A percentile compares a stretch with the other conserved stretches of the same genome.
Conservation (phyloP, 2,888 invertebrate species). For the Sarcophaga carnaria region DNA sequence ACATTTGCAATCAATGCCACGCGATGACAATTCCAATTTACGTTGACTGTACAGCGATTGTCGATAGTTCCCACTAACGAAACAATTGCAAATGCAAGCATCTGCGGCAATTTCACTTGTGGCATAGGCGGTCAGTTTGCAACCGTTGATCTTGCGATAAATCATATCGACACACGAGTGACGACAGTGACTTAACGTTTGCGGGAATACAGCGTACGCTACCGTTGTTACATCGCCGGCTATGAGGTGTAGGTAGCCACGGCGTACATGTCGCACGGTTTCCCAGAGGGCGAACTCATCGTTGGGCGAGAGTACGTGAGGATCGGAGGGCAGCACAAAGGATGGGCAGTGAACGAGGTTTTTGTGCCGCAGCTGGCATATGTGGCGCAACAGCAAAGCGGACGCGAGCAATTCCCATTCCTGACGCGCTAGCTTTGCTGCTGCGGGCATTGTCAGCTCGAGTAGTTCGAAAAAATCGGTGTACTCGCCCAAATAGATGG, state of each 20-base stretch:
- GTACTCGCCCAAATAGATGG: constrained; percentile 74
- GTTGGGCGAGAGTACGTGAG: constrained; percentile 73
- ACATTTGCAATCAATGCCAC: constrained; percentile 74
- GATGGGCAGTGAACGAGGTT: constrained; percentile 74
- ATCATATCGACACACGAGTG: constrained; percentile 73
- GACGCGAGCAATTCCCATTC: constrained; percentile 75
- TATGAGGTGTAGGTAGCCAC: constrained; percentile 73
- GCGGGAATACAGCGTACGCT: constrained; percentile 73
- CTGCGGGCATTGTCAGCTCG: constrained; percentile 73
- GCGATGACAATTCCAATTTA: constrained; percentile 67
- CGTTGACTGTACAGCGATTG: constrained; percentile 72
- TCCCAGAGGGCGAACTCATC: constrained; percentile 74
- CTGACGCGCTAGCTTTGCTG: constrained; percentile 72
- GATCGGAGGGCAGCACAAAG: constrained; percentile 74
- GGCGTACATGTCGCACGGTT: constrained; percentile 71
- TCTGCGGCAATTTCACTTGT: constrained; percentile 73
- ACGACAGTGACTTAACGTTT: constrained; percentile 73
- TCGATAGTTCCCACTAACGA: constrained; percentile 73
- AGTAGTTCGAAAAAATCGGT: constrained; percentile 74
- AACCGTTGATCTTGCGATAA: constrained; percentile 72
- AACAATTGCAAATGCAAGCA: constrained; percentile 73
- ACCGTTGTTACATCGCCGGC: constrained; percentile 74
- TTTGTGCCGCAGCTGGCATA: constrained; percentile 73
- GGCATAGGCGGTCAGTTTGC: constrained; percentile 73
- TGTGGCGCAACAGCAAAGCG: constrained; percentile 73